Base-by-base conservation (phyloP, 2,797 vertebrate species). In the Micropoecilia bifurca region DNA sequence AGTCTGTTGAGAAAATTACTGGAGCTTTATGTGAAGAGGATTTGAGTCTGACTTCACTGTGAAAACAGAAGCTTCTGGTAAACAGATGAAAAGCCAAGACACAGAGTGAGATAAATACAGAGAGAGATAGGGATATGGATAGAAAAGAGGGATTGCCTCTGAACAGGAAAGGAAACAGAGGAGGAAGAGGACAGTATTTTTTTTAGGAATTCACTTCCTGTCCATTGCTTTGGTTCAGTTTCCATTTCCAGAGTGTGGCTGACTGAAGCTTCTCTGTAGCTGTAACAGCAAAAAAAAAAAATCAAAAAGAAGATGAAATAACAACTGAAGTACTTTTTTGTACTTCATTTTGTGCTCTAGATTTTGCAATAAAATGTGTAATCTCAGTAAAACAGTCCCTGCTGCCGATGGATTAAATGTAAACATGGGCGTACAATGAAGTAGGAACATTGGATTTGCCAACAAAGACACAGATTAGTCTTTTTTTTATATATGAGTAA, bases 141-240 rank as follows among this genome's bases (percentile, higher is more conserved):
- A 76, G 61, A 71, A 80, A 69, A 74, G 66, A 48, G 74, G 79
- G 77, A 82, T 43, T 80, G 66, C 20, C 45, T 30, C 7, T 84
- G 73, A 79, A 75, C 84, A 89, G 91, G 88, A 92, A 92, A 85
- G 41, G 81, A 76, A 76, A 76, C 79, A 77, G 81, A 69, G 33
- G 80, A 87, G 85, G 89, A 92, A 89, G 77, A 80, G 87, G 85
- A 91, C 87, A 86, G 50, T 14, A 13, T 80, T 80, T 80, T 81
- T 33, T 79, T 48, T 30, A 83, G 80, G 45, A 63, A 18, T 45
- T 30, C 39, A 78, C 83, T 91, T 94, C 94, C 93, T 93, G 88
- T 85, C 81, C 86, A 61, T 78, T 87, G 86, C 85, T 87, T 85
- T 90, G 82, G 71, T 80, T 89, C 81, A 36, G 78, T 88, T 90